phyloP scores from a whole-genome alignment of 53 echinoderm and acorn worm species.

The Paelopatides confundens region DNA sequence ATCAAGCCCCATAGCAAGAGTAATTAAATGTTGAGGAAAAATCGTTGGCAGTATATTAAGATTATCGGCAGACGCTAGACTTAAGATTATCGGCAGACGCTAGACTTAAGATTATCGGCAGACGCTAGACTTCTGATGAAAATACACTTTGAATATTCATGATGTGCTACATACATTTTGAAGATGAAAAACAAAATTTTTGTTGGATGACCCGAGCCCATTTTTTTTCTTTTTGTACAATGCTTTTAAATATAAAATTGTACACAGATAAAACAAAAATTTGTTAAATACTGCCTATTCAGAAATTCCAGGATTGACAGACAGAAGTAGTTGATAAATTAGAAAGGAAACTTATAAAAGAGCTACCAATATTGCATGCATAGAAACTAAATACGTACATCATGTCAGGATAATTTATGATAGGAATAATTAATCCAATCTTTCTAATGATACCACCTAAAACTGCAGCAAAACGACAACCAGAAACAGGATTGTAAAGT shows the following conservation, averaged over 20 bases:
- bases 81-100: too few relatives aligned
- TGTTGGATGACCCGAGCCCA: not conserved
- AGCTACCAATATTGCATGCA: constrained; percentile 40
- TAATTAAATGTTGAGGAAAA: too few relatives aligned
- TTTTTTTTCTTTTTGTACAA: not conserved
- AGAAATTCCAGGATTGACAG: not conserved
- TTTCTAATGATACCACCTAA: too few relatives aligned
- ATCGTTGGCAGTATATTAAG: too few relatives aligned
- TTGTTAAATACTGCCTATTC: constrained; percentile 23
- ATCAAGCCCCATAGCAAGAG: too few relatives aligned
- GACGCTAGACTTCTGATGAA: not conserved
- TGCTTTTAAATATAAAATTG: constrained; percentile 15
- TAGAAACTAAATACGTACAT: constrained; percentile 6
- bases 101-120: too few relatives aligned
- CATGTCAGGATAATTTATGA: constrained; percentile 9
- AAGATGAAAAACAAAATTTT: not conserved
- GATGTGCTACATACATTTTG: not conserved
- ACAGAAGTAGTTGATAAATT: constrained; percentile 24
- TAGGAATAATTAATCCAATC: not conserved
- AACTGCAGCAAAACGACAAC: too few relatives aligned
- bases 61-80: too few relatives aligned
- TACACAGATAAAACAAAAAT: constrained; percentile 9
- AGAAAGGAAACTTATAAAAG: not conserved
- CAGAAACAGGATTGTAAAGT: too few relatives aligned
- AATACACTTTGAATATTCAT: not conserved